These are phyloP conservation scores for Aldabrachelys gigantea DNA, from an alignment of 2,113 vertebrate genomes.

Conservation along the genomic window DNA sequence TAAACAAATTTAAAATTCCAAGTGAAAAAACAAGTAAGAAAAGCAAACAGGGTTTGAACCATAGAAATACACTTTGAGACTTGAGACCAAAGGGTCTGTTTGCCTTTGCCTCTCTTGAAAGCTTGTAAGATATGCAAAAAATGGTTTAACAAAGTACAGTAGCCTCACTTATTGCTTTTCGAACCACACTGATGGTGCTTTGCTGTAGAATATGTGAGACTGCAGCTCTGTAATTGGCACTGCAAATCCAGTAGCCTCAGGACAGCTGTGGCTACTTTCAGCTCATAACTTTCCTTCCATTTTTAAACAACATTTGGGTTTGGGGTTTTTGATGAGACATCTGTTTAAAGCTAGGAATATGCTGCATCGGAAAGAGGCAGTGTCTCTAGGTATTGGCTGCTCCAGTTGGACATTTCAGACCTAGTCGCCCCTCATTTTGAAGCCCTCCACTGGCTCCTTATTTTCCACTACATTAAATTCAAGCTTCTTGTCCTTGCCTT, in stretches of 20 bases:
- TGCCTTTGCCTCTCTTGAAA: constrained; percentile 17
- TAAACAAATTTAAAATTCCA: neutral
- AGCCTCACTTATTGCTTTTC: constrained; percentile 34
- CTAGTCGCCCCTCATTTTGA: neutral
- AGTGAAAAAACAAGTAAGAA: neutral
- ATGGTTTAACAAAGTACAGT: constrained; percentile 23
- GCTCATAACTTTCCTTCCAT: neutral
- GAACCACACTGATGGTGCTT: constrained; percentile 40
- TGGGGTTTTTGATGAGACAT: neutral
- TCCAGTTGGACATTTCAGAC: neutral
- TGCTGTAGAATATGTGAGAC: constrained; percentile 4
- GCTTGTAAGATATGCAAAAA: constrained; percentile 25
- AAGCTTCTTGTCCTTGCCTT: neutral
- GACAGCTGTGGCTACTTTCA: neutral
- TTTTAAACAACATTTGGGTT: neutral
- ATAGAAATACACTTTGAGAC: neutral
- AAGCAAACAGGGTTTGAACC: neutral
- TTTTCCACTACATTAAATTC: neutral
- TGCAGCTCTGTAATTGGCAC: constrained; percentile 37
- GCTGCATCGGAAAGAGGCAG: neutral
- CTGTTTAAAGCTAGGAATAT: neutral
- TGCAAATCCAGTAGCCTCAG: constrained; percentile 20
- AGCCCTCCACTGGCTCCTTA: neutral
- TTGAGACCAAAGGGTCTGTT: neutral
- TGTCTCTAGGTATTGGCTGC: neutral